These are phyloP conservation scores for Aphelinus atriplicis DNA, from an alignment of 1,140 invertebrate genomes.

Conservation along the genomic window DNA sequence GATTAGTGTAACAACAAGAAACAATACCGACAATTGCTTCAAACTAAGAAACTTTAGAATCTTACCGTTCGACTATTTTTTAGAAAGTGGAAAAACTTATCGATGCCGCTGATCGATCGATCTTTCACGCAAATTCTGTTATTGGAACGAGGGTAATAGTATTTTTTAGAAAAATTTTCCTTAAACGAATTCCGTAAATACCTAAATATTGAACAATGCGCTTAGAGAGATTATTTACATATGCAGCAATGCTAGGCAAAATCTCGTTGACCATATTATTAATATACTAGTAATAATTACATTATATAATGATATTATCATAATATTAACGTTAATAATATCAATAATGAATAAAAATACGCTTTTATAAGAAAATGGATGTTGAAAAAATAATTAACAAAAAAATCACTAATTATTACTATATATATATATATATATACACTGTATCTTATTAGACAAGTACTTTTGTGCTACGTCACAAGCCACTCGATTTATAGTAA, in stretches of 20 bases:
- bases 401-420: constrained; percentile 38
- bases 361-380: constrained; percentile 49
- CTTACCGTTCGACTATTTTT: constrained; percentile 34
- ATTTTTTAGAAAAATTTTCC: constrained; percentile 56
- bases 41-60: constrained; percentile 31
- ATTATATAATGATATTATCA: constrained; percentile 46
- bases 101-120: constrained; percentile 29
- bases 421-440: constrained; percentile 36
- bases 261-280: constrained; percentile 48
- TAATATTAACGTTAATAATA: constrained; percentile 51
- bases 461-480: constrained; percentile 31
- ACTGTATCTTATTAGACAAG: constrained; percentile 34
- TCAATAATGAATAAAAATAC: constrained; percentile 47
- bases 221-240: constrained; percentile 53
- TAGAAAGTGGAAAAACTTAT: background rate
- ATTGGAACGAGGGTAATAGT: constrained; percentile 50
- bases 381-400: constrained; percentile 43
- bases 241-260: constrained; percentile 45
- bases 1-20: background rate
- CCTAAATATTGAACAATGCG: constrained; percentile 44
- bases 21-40: constrained; percentile 31
- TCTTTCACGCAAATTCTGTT: constrained; percentile 50
- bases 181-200: constrained; percentile 50
- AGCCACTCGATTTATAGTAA: constrained; percentile 27
- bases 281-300: constrained; percentile 43